Evolutionary conservation across 2,797 vertebrate species (phyloP), one percentile per base, ranked within the genome.

Genomic region (Mareca strepera): DNA sequence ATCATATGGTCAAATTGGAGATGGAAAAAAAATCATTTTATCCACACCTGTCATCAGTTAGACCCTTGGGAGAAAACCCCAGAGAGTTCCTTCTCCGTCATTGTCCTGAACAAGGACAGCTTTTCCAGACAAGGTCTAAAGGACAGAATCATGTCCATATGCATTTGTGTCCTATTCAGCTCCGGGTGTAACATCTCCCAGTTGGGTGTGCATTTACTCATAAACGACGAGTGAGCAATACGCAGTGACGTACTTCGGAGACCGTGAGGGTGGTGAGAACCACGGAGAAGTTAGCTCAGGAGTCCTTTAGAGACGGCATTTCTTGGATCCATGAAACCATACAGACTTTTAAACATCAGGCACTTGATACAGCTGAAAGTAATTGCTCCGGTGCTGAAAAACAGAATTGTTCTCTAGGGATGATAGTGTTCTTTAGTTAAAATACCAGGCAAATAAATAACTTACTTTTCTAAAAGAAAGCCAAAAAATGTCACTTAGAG

Each of bases 391-490:
- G 73, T 83, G 76, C 90, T 86, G 90, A 93, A 91, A 95, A 93
- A 8, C 74, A 88, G 66, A 86, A 94, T 93, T 92, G 82, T 94
- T 96, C 95, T 96, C 91, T 82, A 81, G 95, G 91, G 94, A 95
- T 83, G 88, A 78, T 74, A 92, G 82, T 90, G 84, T 88, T 96
- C 91, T 96, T 95, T 97, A 94, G 92, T 94, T 94, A 96, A 96
- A 97, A 96, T 94, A 90, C 86, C 82, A 85, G 90, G 73, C 95
- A 97, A 97, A 97, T 96, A 96, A 96, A 95, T 96, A 94, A 93
- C 91, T 96, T 94, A 55, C 89, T 95, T 96, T 95, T 95, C 90
- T 82, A 85, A 88, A 92, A 90, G 88, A 93, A 96, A 94, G 94
- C 72, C 31, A 92, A 93, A 81, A 94, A 97, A 92, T 92, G 93